Evolutionary conservation across 2,888 invertebrate genomes (phyloP).

Genomic region (Sarcophaga caerulescens): DNA sequence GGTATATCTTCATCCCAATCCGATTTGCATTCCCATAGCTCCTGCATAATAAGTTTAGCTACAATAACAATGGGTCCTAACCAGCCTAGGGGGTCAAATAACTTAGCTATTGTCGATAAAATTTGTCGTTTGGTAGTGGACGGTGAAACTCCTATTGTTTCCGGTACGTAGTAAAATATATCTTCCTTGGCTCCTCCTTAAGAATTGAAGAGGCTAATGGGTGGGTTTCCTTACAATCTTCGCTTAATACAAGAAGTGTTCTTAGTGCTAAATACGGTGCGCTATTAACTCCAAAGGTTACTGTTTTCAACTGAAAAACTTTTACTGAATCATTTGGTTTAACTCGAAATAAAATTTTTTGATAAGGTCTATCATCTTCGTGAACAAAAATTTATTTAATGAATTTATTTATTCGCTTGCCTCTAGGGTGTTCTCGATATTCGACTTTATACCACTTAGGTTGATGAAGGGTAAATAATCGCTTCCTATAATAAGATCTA

Average conservation of each 20-base stretch:
- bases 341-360: too few relatives aligned
- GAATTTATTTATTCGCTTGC: too few relatives aligned
- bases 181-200: background rate
- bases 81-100: too few relatives aligned
- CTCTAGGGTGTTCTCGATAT: background rate
- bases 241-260: background rate
- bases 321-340: background rate
- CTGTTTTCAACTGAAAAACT: background rate
- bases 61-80: too few relatives aligned
- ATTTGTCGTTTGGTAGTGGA: background rate
- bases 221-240: background rate
- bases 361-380: too few relatives aligned
- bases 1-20: too few relatives aligned
- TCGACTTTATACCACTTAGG: background rate
- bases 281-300: background rate
- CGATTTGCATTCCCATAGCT: too few relatives aligned
- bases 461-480: background rate
- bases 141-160: background rate
- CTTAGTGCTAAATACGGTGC: background rate
- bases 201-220: background rate
- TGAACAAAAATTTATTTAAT: too few relatives aligned
- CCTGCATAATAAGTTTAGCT: too few relatives aligned
- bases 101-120: background rate
- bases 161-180: background rate
- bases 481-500: background rate